phyloP scores from a whole-genome alignment of 1,140 invertebrate genomes.

The Drosophila mayri region DNA sequence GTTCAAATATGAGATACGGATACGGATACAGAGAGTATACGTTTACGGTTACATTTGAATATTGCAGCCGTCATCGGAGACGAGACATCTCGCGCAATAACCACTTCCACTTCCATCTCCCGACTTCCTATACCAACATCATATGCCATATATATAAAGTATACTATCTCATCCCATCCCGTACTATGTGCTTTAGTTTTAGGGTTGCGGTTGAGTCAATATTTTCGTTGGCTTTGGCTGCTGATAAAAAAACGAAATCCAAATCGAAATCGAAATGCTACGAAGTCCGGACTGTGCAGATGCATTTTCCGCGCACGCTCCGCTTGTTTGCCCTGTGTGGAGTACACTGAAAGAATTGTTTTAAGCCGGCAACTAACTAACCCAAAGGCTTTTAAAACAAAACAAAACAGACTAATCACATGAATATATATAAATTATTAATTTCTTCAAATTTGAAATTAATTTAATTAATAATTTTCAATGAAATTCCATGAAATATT shows the following conservation, averaged over 20 bases:
- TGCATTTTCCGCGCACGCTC: slow-evolving; percentile 69
- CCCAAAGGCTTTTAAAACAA: no score
- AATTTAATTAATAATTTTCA: neutral
- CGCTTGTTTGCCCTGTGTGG: slow-evolving; percentile 17
- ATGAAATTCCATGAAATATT: neutral
- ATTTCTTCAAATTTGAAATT: neutral
- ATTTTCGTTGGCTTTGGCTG: slow-evolving; percentile 65
- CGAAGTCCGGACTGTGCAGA: slow-evolving; percentile 68
- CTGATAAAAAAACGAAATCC: slow-evolving; percentile 69
- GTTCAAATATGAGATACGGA: slow-evolving; percentile 75
- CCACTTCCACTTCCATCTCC: slow-evolving; percentile 25
- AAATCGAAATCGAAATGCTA: slow-evolving; percentile 62
- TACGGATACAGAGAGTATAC: slow-evolving; percentile 37
- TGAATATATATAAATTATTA: neutral
- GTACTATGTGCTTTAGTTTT: slow-evolving; percentile 34
- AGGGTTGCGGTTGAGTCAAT: slow-evolving; percentile 64
- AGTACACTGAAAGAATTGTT: neutral
- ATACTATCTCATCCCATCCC: slow-evolving; percentile 16
- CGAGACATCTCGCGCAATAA: slow-evolving; percentile 26
- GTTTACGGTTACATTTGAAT: slow-evolving; percentile 69
- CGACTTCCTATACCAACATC: slow-evolving; percentile 29
- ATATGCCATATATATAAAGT: neutral
- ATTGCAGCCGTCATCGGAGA: slow-evolving; percentile 44
- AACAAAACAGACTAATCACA: neutral
- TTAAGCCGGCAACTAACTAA: neutral